Percentiles rank a stretch among this genome's conserved stretches.
These are phyloP conservation scores for Planococcus citri DNA, from an alignment of 1,140 invertebrate genomes.

Conservation along the genomic window DNA sequence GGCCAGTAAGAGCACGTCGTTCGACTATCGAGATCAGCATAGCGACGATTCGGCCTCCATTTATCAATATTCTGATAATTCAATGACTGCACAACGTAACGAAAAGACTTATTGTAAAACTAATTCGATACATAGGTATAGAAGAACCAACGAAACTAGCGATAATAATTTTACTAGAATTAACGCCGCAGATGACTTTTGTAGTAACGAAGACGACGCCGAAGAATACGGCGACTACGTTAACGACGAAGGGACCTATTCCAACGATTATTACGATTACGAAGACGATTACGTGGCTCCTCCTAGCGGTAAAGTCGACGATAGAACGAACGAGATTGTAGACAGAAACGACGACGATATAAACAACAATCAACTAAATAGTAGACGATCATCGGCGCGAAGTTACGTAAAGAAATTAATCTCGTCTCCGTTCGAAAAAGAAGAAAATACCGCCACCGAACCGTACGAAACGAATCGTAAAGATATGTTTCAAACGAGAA, in stretches of 20 bases:
- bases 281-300: not conserved
- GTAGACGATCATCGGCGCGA: not conserved
- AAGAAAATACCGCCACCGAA: not conserved
- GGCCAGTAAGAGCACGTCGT: not conserved
- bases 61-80: not conserved
- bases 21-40: not conserved
- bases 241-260: not conserved
- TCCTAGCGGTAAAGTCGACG: too few species aligned
- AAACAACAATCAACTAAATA: not conserved
- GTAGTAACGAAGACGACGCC: not conserved
- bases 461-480: not conserved
- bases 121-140: constrained; percentile 9
- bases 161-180: not conserved
- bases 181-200: not conserved
- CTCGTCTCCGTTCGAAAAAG: not conserved
- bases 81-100: not conserved
- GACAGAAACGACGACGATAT: constrained; percentile 10
- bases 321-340: not conserved
- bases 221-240: constrained; percentile 11
- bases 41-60: constrained; percentile 9
- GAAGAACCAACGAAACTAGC: not conserved
- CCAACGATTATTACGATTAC: not conserved
- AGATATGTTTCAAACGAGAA: not conserved
- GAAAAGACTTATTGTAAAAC: constrained; percentile 12
- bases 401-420: not conserved